A percentile compares a stretch with the other conserved stretches of the same genome.
These are phyloP conservation scores for Lutjanus campechanus DNA, from an alignment of 2,797 vertebrate genomes.

Conservation along the genomic window DNA sequence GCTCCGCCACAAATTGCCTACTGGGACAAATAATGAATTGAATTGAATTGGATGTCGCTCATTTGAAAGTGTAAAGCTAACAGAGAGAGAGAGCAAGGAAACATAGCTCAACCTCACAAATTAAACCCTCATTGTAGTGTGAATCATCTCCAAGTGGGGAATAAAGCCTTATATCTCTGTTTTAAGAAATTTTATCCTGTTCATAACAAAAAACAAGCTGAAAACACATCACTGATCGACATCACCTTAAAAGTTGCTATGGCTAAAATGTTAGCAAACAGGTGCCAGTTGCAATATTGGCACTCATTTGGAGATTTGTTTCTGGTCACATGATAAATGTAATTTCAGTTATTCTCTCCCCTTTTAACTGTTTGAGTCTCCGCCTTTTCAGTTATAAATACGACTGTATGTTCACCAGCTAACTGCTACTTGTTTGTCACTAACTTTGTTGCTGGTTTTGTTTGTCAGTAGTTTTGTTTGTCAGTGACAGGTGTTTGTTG, in stretches of 20 bases:
- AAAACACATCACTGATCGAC: background rate
- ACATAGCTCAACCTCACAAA: background rate
- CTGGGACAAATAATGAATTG: too few species aligned
- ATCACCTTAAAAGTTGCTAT: background rate
- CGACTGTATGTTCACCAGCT: background rate
- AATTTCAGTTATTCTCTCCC: too few species aligned
- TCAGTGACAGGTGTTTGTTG: too few species aligned
- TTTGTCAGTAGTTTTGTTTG: background rate
- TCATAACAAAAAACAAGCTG: background rate
- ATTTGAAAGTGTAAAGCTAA: background rate
- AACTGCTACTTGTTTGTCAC: too few species aligned
- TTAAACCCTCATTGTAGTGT: background rate
- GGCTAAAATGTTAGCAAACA: too few species aligned
- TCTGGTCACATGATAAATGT: too few species aligned
- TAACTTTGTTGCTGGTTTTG: too few species aligned
- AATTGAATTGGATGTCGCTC: background rate
- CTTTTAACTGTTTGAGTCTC: too few species aligned
- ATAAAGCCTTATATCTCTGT: background rate
- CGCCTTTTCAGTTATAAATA: background rate
- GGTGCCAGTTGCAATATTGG: too few species aligned
- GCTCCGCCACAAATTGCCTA: too few species aligned
- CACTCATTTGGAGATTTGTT: too few species aligned
- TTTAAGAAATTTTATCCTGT: background rate
- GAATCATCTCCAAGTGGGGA: background rate
- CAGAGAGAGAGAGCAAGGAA: background rate